Evolutionary conservation across 1,140 invertebrate genomes (phyloP).

Genomic region (Leptoteleia sp.): DNA sequence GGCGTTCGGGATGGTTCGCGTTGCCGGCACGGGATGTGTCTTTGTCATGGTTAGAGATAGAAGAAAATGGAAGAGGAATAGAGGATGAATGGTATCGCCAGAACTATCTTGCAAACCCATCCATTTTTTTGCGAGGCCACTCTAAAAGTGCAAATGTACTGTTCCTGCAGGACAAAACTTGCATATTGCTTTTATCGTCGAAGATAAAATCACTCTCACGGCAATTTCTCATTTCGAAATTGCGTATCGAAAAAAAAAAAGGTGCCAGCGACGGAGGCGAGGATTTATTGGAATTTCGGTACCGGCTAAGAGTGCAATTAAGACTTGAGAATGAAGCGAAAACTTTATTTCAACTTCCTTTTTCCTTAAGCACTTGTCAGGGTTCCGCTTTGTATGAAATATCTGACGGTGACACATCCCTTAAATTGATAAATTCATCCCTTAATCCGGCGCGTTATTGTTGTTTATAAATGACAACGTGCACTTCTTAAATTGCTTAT

Average conservation of each 20-base stretch:
- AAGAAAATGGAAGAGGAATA: slow-evolving; percentile 64
- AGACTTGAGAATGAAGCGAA: background rate
- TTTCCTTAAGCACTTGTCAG: no score
- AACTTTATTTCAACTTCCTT: no score
- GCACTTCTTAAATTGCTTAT: no score
- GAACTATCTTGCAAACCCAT: slow-evolving; percentile 61
- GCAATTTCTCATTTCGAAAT: slow-evolving; percentile 53
- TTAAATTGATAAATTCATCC: no score
- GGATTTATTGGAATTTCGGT: slow-evolving; percentile 21
- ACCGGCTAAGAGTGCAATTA: background rate
- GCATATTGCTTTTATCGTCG: slow-evolving; percentile 59
- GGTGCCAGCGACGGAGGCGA: background rate
- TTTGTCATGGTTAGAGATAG: slow-evolving; percentile 66
- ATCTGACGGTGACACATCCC: no score
- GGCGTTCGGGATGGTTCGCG: slow-evolving; percentile 53
- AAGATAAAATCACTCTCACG: slow-evolving; percentile 51
- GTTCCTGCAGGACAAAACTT: slow-evolving; percentile 59
- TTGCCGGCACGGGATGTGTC: slow-evolving; percentile 51
- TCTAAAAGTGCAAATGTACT: slow-evolving; percentile 61
- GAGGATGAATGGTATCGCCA: slow-evolving; percentile 67
- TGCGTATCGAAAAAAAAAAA: slow-evolving; percentile 18
- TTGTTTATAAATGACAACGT: no score
- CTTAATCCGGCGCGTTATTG: no score
- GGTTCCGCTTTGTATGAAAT: no score
- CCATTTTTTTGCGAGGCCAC: slow-evolving; percentile 54